Conservation (phyloP, 2,797 vertebrate genomes). For the Propithecus perrieri region DNA sequence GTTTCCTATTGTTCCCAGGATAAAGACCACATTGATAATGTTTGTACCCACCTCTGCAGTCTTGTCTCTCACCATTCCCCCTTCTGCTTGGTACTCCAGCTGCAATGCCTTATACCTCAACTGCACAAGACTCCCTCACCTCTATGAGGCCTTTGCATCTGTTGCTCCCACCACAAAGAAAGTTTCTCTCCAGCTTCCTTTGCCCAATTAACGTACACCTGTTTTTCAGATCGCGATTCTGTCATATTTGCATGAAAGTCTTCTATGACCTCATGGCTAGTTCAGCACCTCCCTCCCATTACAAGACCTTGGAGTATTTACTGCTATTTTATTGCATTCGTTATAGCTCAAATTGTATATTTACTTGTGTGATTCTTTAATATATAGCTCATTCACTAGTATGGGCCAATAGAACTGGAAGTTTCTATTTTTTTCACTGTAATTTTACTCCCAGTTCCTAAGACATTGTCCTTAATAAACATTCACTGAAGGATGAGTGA, state of each 20-base stretch:
- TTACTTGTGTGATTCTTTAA: background rate
- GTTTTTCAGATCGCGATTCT: background rate
- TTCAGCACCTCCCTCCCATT: rapidly evolving
- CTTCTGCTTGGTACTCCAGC: background rate
- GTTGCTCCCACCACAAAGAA: background rate
- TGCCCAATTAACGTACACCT: background rate
- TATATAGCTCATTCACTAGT: background rate
- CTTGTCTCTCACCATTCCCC: background rate
- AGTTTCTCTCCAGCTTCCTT: background rate
- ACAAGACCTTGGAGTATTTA: background rate
- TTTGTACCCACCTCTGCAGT: background rate
- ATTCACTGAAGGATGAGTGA: no score
- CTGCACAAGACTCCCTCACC: background rate
- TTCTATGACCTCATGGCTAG: background rate
- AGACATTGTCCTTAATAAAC: no score
- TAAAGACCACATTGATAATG: background rate
- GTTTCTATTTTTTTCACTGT: no score
- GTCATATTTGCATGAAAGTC: background rate
- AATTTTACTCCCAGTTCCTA: no score
- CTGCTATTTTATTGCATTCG: background rate
- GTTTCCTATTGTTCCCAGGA: background rate
- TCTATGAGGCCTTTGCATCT: background rate
- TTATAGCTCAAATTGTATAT: background rate
- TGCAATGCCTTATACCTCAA: background rate
- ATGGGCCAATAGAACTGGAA: no score